These are phyloP conservation scores for Rhagologus leucostigma DNA, from an alignment of 2,113 vertebrate genomes.

Conservation along the genomic window DNA sequence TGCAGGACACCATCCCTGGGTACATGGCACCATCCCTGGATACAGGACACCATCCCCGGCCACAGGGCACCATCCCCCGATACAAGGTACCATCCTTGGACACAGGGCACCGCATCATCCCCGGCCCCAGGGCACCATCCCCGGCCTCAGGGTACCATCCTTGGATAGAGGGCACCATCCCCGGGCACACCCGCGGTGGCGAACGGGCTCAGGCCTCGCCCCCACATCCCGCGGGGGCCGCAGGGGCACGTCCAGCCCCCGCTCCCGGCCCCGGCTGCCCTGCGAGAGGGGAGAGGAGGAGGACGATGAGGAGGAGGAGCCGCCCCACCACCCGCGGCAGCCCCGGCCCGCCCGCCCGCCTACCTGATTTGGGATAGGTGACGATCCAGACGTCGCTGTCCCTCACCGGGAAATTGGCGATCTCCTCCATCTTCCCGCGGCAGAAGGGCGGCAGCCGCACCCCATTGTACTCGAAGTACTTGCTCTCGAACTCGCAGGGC, in stretches of 20 bases:
- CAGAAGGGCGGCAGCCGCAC: constrained; percentile 97
- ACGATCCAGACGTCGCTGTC: constrained; percentile 96
- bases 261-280: neutral
- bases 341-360: neutral
- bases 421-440: constrained; percentile 97
- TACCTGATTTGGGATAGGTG: constrained; percentile 97
- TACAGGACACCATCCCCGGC: neutral
- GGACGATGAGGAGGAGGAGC: neutral
- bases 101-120: neutral
- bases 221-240: neutral
- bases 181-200: neutral
- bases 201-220: neutral
- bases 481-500: constrained; percentile 96
- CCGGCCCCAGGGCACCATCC: too few relatives aligned
- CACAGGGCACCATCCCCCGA: neutral
- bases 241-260: neutral
- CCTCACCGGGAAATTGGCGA: constrained; percentile 89
- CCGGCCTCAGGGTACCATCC: too few relatives aligned
- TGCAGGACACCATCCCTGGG: neutral
- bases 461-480: constrained; percentile 95
- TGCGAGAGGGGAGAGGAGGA: neutral
- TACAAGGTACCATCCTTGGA: too few relatives aligned
- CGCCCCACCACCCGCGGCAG: neutral
- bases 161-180: neutral
- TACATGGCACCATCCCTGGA: neutral